phyloP scores from a whole-genome alignment of 2,888 invertebrate genomes.

The Thelaira solivaga region DNA sequence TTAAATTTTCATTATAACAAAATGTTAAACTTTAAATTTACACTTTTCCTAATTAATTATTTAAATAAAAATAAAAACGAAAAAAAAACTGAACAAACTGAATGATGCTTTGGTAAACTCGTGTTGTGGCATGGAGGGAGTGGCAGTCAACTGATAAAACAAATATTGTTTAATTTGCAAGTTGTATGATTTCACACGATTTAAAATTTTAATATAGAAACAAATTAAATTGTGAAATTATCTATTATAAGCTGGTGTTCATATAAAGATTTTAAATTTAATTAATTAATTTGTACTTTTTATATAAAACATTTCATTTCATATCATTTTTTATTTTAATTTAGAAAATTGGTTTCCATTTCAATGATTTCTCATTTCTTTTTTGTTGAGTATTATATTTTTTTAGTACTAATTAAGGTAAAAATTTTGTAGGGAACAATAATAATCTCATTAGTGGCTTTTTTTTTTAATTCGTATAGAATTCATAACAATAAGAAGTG shows the following conservation, averaged over 20 bases:
- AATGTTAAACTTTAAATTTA: neutral
- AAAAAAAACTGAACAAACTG: neutral
- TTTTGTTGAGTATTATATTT: no score
- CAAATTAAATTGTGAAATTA: constrained; percentile 5
- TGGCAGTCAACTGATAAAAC: no score
- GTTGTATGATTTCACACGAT: constrained; percentile 14
- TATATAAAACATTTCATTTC: no score
- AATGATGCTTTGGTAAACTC: neutral
- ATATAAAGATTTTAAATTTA: constrained; percentile 17
- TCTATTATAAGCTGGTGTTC: neutral
- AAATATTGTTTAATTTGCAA: neutral
- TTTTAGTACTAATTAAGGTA: neutral
- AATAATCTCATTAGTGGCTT: constrained; percentile 48
- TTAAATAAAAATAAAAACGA: no score
- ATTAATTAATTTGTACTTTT: constrained; percentile 26
- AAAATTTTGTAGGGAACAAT: constrained; percentile 32
- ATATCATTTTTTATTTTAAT: neutral
- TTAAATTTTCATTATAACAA: constrained; percentile 10
- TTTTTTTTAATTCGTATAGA: constrained; percentile 3
- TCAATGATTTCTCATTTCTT: constrained; percentile 31
- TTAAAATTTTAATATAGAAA: neutral
- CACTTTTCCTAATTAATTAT: constrained; percentile 16
- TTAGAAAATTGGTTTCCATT: constrained; percentile 35
- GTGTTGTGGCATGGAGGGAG: neutral
- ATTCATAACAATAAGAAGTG: neutral